Conservation (phyloP, 2,888 invertebrate genomes). For the Norana najaformis region DNA sequence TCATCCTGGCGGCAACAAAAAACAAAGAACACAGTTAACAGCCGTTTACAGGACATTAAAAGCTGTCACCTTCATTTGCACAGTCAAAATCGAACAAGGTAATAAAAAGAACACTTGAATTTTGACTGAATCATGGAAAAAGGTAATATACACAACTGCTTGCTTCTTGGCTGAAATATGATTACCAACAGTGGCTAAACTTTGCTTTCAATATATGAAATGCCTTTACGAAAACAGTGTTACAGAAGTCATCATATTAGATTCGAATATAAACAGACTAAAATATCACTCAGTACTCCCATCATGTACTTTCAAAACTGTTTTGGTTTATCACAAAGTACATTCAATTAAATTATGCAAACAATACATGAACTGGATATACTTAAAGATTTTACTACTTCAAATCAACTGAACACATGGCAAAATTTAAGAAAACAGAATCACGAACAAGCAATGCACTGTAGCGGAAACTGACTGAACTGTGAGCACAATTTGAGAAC, state of each 20-base stretch:
- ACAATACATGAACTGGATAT: background rate
- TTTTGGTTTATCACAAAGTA: background rate
- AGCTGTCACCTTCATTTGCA: background rate
- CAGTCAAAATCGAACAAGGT: background rate
- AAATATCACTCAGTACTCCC: too few species aligned
- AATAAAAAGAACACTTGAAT: too few species aligned
- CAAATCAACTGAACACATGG: too few species aligned
- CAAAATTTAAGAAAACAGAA: too few species aligned
- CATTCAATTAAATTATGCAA: background rate
- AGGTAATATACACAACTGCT: too few species aligned
- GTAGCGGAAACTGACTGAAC: background rate
- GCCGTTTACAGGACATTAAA: background rate
- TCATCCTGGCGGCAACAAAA: constrained; percentile 45
- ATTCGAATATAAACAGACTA: background rate
- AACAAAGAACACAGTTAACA: background rate
- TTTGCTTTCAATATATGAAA: too few species aligned
- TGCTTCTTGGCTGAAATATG: background rate
- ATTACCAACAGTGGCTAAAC: background rate
- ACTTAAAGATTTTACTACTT: too few species aligned
- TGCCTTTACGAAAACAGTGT: too few species aligned
- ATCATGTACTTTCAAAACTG: background rate
- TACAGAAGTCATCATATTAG: background rate
- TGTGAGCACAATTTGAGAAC: too few species aligned
- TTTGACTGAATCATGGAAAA: background rate
- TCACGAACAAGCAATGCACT: background rate